Base-by-base conservation (phyloP, 2,888 invertebrate genomes). In the Acrocyrtus sp. region DNA sequence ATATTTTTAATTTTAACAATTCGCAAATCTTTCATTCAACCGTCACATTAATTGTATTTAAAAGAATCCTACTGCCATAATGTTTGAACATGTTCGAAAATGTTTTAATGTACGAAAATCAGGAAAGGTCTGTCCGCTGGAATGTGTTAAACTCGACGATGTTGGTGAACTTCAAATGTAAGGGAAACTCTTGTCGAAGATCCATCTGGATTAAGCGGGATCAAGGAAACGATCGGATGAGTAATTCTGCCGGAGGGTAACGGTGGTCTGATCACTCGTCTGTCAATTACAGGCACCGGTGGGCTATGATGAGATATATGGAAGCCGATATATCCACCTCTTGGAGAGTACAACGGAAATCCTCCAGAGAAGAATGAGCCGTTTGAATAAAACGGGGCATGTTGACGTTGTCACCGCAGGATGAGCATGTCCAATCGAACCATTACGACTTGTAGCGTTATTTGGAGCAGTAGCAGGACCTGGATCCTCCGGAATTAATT, bases 111-210 rank as follows among this genome's bases (percentile, higher is more conserved):
- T 41, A 12, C 57, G 56, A n/a, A n/a, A n/a, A n/a, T n/a, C n/a
- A n/a, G n/a, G n/a, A n/a, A n/a, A n/a, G n/a, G n/a, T n/a, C n/a
- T n/a, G n/a, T n/a, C n/a, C n/a, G n/a, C n/a, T n/a, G n/a, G n/a
- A n/a, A n/a, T n/a, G n/a, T n/a, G n/a, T n/a, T n/a, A n/a, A n/a
- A n/a, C n/a, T n/a, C n/a, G n/a, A n/a, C n/a, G n/a, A n/a, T n/a
- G n/a, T n/a, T n/a, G n/a, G 47, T 70, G 70, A 1, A 70, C 54
- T 21, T 70, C 70, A 39, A 62, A 70, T 0, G 63, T 70, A 3
- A 70, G 34, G 17, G 15, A 56, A 41, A 70, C 48, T 24, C 57
- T 56, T 21, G 57, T 29, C 0, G 70, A 70, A 21, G 70, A 48
- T 19, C 63, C 70, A 22, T 70, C 70, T 4, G 45, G 48, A 48